Base-by-base conservation (phyloP, 1,140 invertebrate species). In the Papilio xuthus region DNA sequence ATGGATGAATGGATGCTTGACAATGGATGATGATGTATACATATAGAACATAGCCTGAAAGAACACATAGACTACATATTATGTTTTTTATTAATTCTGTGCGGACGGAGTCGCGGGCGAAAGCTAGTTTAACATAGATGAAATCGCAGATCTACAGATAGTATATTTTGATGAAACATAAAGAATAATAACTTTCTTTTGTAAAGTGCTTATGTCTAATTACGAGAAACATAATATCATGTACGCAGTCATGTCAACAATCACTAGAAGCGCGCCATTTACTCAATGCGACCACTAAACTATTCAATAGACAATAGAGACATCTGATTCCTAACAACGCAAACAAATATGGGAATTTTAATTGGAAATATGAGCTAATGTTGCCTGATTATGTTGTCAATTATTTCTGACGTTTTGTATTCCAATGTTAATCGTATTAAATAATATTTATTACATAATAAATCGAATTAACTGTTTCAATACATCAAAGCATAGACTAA, bases 261-360 rank as follows among this genome's bases (percentile, higher is more conserved):
- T 86, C 80, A 78, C 91, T 90, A 88, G 91, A 92, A 92, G 79
- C 82, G 82, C 84, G 86, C 84, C 88, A 86, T 87, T 81, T 84
- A 85, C 81, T 85, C 79, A 79, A 82, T 80, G 79, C 53, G 82
- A 84, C 85, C 81, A 85, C 89, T 87, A 88, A 89, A 90, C 88
- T 90, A 89, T 84, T 87, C 81, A 77, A 77, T 83, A 82, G 84
- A 93, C 91, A 93, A 93, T 93, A 88, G 90, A 88, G 88, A 86
- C 85, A 92, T 93, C 84, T 85, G 89, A 93, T 89, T 90, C 88
- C 81, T 86, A 89, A 86, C 88, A 86, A 86, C 86, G 88, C 89
- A 89, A 87, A 89, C 87, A 86, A 26, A 28, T 88, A 91, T 85
- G 90, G 88, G 89, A 90, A 90, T 91, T 87, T 92, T 93, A 90